Evolutionary conservation across 64 coral and sea anemone genomes (phyloP), one percentile per base, ranked within the genome.

Genomic region (Actinia equina): DNA sequence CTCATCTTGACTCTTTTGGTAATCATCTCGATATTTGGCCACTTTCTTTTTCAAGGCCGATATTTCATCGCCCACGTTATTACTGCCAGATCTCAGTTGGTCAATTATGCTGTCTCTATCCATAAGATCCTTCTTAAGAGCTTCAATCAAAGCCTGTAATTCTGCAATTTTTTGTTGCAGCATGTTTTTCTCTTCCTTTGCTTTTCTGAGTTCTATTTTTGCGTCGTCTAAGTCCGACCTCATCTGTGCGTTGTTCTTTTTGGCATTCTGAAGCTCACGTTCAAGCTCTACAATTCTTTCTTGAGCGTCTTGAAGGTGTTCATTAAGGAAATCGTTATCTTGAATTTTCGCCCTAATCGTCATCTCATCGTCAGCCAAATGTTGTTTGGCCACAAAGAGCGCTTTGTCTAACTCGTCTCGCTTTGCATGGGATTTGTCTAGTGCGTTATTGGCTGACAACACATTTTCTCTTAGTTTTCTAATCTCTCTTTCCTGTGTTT

Each of bases 21-120:
- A 96, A 80, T 90, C 89, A 83, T 93, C 85, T 5, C 94, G 88
- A 65, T 90, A 93, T 58, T 93, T 93, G 22, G 92, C 64, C 16
- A 92, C 82, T 37, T 96, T 96, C 49, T 88, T 96, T n/a, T 83
- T 89, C 71, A 96, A 80, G 11, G 91, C 92, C 12, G 81, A n/a
- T 51, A 93, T 79, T 16, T 93, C 80, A 22, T 62, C 83, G 18
- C 83, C 83, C 20, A 83, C 91, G 43, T 89, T 88, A 56, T 87
- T 89, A 0, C n/a, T 20, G 44, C 85, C 90, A 44, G 85, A 86
- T 87, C 91, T 79, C n/a, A 96, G 70, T 59, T 86, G 85, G 9
- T 96, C 91, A 88, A 90, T 93, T 2, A 89, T 92, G 43, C 25
- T 85, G 45, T 85, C 55, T 58, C 83, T 58, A n/a, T 85, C 83